Evolutionary conservation across 2,113 vertebrate genomes (phyloP).

Genomic region (Protomyctophum bolini): DNA sequence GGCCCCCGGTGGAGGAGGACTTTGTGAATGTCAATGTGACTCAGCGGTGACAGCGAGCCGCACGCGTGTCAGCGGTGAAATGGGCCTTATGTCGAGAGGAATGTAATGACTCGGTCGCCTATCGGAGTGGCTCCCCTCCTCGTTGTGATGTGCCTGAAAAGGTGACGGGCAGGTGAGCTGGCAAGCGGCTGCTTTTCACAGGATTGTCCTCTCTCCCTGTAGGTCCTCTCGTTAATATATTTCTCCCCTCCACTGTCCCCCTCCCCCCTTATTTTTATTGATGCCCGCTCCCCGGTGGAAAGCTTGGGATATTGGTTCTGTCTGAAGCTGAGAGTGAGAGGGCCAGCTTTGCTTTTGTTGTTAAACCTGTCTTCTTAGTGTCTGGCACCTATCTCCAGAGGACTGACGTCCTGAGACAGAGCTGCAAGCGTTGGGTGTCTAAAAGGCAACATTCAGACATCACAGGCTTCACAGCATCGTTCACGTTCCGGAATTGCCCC

Average conservation of each 20-base stretch:
- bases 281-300: conserved; percentile 52
- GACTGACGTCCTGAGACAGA: conserved; percentile 42
- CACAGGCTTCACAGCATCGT: conserved; percentile 32
- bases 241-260: conserved; percentile 33
- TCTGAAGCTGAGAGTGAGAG: conserved; percentile 59
- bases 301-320: conserved; percentile 66
- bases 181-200: conserved; percentile 33
- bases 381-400: conserved; percentile 52
- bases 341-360: conserved; percentile 47
- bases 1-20: conserved; percentile 52
- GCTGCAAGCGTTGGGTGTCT: conserved; percentile 9
- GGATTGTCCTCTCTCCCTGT: conserved; percentile 23
- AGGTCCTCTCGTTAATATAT: conserved; percentile 38
- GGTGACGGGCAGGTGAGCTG: conserved; percentile 46
- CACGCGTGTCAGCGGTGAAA: conserved; percentile 59
- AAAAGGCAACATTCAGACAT: conserved; percentile 51
- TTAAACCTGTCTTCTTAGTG: conserved; percentile 50
- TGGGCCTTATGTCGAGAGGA: conserved; percentile 53
- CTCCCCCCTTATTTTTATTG: conserved; percentile 47
- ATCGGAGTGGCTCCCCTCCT: conserved; percentile 62
- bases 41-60: conserved; percentile 57
- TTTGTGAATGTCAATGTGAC: conserved; percentile 71
- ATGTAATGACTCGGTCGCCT: conserved; percentile 67
- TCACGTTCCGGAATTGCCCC: conserved; percentile 40
- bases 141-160: conserved; percentile 52